A percentile compares a stretch with the other conserved stretches of the same genome.
Conservation (phyloP, 2,888 invertebrate species). For the Hirtodrosophila histrioides region DNA sequence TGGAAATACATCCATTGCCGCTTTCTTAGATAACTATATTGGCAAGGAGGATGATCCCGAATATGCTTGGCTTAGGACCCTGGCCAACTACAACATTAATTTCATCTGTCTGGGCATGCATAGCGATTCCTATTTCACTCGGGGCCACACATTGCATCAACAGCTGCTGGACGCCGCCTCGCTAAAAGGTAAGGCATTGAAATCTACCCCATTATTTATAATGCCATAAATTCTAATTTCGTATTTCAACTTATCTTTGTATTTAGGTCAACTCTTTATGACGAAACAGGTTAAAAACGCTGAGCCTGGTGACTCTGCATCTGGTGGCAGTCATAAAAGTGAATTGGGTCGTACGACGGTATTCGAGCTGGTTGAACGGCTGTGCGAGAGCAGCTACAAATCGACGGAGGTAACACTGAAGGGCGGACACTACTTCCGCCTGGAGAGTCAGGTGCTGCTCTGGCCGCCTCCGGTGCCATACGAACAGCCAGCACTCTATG, state of each 20-base stretch:
- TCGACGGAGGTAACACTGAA: slow-evolving; percentile 89
- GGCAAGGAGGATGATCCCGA: slow-evolving; percentile 61
- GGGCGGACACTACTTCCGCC: slow-evolving; percentile 88
- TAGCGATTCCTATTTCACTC: slow-evolving; percentile 86
- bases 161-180: slow-evolving; percentile 91
- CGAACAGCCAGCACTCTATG: slow-evolving; percentile 49
- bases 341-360: slow-evolving; percentile 81
- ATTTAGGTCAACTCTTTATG: slow-evolving; percentile 75
- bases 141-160: slow-evolving; percentile 86
- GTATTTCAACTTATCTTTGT: background rate
- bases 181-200: slow-evolving; percentile 85
- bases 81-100: slow-evolving; percentile 92
- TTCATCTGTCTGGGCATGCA: slow-evolving; percentile 89
- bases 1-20: slow-evolving; percentile 86
- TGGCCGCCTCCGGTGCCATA: slow-evolving; percentile 89
- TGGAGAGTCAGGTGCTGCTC: slow-evolving; percentile 89
- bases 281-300: slow-evolving; percentile 69
- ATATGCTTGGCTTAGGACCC: slow-evolving; percentile 89
- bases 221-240: too few species aligned
- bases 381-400: slow-evolving; percentile 90
- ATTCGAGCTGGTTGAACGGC: slow-evolving; percentile 86
- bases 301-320: slow-evolving; percentile 5
- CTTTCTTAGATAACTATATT: slow-evolving; percentile 85
- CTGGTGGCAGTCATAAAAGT: slow-evolving; percentile 74
- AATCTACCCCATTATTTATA: background rate